Evolutionary conservation across 2,888 invertebrate species (phyloP).

Genomic region (Corbicula japonica): DNA sequence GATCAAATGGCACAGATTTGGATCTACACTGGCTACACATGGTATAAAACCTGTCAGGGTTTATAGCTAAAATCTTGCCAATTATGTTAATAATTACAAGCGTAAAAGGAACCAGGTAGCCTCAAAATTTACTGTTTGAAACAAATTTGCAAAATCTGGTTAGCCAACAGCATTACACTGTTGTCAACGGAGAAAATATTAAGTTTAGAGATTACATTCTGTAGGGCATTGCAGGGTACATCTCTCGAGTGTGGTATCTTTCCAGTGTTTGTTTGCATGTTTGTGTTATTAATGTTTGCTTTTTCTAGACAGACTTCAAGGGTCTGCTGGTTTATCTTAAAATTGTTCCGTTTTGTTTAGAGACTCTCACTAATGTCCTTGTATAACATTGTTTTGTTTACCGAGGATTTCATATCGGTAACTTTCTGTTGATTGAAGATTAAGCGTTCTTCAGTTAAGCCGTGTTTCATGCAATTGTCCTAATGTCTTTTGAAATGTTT

Average conservation of each 20-base stretch:
- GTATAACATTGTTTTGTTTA: constrained; percentile 62
- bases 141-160: no score
- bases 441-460: constrained; percentile 25
- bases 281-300: constrained; percentile 13
- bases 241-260: not conserved
- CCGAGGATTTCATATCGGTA: constrained; percentile 45
- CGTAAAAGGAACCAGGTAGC: no score
- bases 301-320: constrained; percentile 10
- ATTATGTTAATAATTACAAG: no score
- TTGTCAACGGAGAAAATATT: no score
- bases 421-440: constrained; percentile 52
- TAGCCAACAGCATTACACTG: no score
- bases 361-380: constrained; percentile 56
- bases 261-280: no score
- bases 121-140: no score
- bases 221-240: not conserved
- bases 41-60: no score
- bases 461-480: constrained; percentile 28
- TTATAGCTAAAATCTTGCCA: no score
- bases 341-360: constrained; percentile 45
- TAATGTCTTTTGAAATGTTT: constrained; percentile 14
- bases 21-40: no score
- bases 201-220: no score
- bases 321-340: constrained; percentile 40
- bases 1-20: no score